phyloP scores from a whole-genome alignment of 2,113 vertebrate species.

The Phycodurus eques region DNA sequence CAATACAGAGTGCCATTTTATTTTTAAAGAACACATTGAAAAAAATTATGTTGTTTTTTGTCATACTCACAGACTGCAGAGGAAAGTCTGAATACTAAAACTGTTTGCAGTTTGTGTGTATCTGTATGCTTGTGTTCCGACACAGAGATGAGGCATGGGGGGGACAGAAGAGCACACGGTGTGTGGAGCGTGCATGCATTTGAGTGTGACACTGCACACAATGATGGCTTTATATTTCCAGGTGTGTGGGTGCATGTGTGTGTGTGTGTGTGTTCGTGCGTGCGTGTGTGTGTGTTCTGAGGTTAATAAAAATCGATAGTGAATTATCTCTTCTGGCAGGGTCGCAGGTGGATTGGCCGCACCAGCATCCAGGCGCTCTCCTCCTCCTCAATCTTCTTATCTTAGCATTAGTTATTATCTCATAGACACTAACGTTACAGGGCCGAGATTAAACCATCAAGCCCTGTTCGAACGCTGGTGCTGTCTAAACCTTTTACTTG shows the following conservation, averaged over 20 bases:
- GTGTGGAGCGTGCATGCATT: slow-evolving; percentile 44
- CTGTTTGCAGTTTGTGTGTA: slow-evolving; percentile 20
- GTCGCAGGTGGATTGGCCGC: slow-evolving; percentile 66
- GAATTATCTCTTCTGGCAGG: slow-evolving; percentile 69
- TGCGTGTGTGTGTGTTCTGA: slow-evolving; percentile 29
- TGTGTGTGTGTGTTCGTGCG: slow-evolving; percentile 7
- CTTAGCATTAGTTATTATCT: slow-evolving; percentile 5
- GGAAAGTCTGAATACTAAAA: slow-evolving; percentile 54
- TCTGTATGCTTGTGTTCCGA: slow-evolving; percentile 36
- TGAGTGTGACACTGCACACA: slow-evolving; percentile 27
- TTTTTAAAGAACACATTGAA: too few relatives aligned
- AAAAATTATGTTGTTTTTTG: not conserved
- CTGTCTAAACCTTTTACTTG: not conserved
- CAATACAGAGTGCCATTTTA: too few relatives aligned
- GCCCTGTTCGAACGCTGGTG: not conserved
- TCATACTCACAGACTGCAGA: slow-evolving; percentile 30
- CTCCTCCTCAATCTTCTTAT: not conserved
- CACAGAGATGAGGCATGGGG: not conserved
- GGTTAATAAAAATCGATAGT: slow-evolving; percentile 75
- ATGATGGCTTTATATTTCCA: slow-evolving; percentile 18
- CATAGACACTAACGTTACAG: not conserved
- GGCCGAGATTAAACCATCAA: not conserved
- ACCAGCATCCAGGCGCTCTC: slow-evolving; percentile 2
- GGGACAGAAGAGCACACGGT: slow-evolving; percentile 2
- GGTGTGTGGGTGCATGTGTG: slow-evolving; percentile 9